Evolutionary conservation across 2,113 vertebrate genomes (phyloP).

Genomic region (Peromyscus leucopus): DNA sequence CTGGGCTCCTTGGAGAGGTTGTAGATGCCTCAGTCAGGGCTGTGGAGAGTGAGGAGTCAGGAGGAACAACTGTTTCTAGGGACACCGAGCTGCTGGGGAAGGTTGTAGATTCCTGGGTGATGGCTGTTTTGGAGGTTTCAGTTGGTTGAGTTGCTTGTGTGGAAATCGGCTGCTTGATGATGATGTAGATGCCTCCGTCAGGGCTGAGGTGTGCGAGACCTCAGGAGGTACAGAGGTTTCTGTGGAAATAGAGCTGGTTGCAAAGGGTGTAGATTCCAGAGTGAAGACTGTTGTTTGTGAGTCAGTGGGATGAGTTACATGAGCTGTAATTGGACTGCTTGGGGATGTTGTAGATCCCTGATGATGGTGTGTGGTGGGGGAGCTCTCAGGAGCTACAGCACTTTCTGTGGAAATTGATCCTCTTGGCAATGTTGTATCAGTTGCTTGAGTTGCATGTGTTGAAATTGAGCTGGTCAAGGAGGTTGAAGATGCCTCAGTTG

Average conservation of each 20-base stretch:
- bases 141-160: neutral
- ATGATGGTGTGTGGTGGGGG: too few relatives aligned
- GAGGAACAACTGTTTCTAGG: neutral
- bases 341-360: too few relatives aligned
- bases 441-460: too few relatives aligned
- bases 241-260: neutral
- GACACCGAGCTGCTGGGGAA: neutral
- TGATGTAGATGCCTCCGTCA: fast-evolving
- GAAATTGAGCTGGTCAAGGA: too few relatives aligned
- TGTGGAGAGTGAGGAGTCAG: neutral
- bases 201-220: fast-evolving
- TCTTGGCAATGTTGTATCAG: fast-evolving
- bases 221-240: neutral
- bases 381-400: neutral
- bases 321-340: too few relatives aligned
- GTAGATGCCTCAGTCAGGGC: neutral
- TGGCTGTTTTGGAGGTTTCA: too few relatives aligned
- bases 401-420: too few relatives aligned
- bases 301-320: neutral
- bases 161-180: neutral
- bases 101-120: neutral
- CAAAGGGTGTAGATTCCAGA: neutral
- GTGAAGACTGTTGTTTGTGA: neutral
- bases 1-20: neutral
- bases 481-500: too few relatives aligned